Percentiles rank a stretch among this genome's conserved stretches.
Conservation (phyloP, 2,113 vertebrate genomes). For the Gymnorhina tibicen region DNA sequence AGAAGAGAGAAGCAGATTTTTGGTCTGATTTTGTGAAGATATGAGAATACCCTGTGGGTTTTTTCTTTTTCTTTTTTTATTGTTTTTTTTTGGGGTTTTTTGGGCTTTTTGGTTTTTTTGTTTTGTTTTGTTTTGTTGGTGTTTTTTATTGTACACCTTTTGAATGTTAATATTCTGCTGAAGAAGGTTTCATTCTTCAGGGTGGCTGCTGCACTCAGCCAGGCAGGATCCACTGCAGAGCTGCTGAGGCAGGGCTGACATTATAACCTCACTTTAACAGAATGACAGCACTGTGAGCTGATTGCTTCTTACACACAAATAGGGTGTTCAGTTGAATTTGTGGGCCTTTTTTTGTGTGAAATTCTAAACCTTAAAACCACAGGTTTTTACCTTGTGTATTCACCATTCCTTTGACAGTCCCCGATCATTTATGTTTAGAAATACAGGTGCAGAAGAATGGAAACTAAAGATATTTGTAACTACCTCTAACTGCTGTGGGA, state of each 20-base stretch:
- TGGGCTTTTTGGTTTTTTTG: neutral
- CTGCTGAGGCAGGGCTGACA: conserved; percentile 67
- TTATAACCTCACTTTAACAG: conserved; percentile 32
- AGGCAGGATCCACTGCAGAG: conserved; percentile 47
- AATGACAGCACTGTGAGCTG: neutral
- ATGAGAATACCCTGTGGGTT: neutral
- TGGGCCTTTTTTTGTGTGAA: neutral
- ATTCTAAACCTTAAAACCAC: conserved; percentile 17
- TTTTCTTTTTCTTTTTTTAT: neutral
- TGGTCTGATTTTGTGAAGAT: conserved; percentile 30
- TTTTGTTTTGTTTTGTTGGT: neutral
- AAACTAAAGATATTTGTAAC: conserved; percentile 23
- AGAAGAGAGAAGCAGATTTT: neutral
- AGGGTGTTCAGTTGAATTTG: neutral
- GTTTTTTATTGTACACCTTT: neutral
- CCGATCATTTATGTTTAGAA: neutral
- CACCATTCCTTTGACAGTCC: neutral
- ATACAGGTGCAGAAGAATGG: conserved; percentile 5
- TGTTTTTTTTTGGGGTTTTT: neutral
- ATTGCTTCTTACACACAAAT: neutral
- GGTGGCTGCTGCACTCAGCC: conserved; percentile 30
- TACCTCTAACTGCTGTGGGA: conserved; percentile 56
- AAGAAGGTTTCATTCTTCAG: conserved; percentile 45
- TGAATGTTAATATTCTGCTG: conserved; percentile 58
- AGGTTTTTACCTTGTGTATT: conserved; percentile 1